Conservation (phyloP, 2,888 invertebrate genomes). For the Cremastinae sp. region DNA sequence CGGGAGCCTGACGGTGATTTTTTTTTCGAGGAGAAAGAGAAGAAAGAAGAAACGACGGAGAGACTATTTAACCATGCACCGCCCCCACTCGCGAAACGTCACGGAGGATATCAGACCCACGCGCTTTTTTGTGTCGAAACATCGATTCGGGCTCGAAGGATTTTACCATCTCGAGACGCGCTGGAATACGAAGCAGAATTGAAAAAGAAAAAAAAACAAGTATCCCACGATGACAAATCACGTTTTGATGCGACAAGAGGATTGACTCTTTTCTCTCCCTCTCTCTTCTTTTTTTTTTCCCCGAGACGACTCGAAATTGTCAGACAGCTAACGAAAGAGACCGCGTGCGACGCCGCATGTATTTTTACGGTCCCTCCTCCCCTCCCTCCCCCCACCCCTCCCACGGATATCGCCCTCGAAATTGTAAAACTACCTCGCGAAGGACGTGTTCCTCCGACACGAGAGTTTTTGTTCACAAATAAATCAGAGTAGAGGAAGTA, state of each 20-base stretch:
- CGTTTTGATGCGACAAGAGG: conserved; percentile 40
- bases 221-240: conserved; percentile 57
- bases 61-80: background rate
- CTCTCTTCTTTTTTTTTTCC: background rate
- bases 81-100: conserved; percentile 12
- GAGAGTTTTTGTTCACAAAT: conserved; percentile 19
- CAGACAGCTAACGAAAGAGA: conserved; percentile 30
- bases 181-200: conserved; percentile 21
- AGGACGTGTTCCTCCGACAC: conserved; percentile 28
- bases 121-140: background rate
- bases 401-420: background rate
- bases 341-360: conserved; percentile 37
- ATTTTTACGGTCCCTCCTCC: conserved; percentile 19
- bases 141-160: conserved; percentile 11
- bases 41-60: conserved; percentile 1
- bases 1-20: conserved; percentile 30
- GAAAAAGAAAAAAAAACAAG: conserved; percentile 45
- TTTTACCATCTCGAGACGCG: conserved; percentile 23
- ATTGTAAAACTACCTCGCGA: conserved; percentile 11
- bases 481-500: conserved; percentile 3
- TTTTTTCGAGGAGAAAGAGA: no score
- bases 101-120: conserved; percentile 21
- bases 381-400: background rate
- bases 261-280: background rate
- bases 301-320: conserved; percentile 8